Evolutionary conservation across 2,888 invertebrate species (phyloP).

Genomic region (Parascotia fuliginaria): DNA sequence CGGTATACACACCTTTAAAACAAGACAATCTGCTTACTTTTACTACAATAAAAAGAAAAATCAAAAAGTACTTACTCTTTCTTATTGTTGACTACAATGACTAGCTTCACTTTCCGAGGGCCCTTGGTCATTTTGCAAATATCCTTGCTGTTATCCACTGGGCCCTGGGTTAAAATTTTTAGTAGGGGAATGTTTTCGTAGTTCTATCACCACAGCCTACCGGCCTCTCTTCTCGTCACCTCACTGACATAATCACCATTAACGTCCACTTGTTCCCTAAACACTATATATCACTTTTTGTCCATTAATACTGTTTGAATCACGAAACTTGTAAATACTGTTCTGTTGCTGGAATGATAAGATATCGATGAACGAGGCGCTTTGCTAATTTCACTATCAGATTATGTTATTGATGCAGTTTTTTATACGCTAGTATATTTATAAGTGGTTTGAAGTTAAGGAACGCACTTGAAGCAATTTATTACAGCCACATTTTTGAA

Average conservation of each 20-base stretch:
- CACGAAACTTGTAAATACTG: constrained; percentile 49
- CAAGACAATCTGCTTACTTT: not conserved
- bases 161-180: constrained; percentile 83
- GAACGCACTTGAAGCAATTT: no score
- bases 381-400: constrained; percentile 51
- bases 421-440: constrained; percentile 30
- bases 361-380: constrained; percentile 49
- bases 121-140: constrained; percentile 86
- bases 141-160: constrained; percentile 75
- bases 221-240: constrained; percentile 70
- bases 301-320: no score
- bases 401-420: constrained; percentile 55
- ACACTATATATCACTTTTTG: constrained; percentile 46
- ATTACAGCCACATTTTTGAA: no score
- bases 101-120: constrained; percentile 86
- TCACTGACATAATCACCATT: constrained; percentile 69
- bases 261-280: no score
- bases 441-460: no score
- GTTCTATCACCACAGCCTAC: constrained; percentile 64
- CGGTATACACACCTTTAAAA: no score
- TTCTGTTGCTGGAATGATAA: constrained; percentile 49
- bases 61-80: constrained; percentile 80
- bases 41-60: constrained; percentile 1
- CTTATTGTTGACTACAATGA: constrained; percentile 86
- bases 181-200: constrained; percentile 81